Base-by-base conservation (phyloP, 2,888 invertebrate genomes). In the Hetaerina titia region DNA sequence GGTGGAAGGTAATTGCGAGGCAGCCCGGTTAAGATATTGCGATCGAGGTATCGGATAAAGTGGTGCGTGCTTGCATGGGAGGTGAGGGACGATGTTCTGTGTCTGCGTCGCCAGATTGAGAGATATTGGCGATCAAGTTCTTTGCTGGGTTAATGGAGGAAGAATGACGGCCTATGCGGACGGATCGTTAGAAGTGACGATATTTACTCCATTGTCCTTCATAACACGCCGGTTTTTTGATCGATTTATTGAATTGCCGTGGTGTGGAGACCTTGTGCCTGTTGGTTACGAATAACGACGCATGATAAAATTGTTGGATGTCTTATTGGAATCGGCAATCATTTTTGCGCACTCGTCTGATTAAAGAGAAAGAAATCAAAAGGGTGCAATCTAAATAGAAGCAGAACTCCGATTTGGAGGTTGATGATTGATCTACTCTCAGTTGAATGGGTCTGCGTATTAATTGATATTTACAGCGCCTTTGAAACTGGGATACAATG, bases 61-160 rank as follows among this genome's bases (percentile, higher is more conserved):
- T 31, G 81, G 11, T n/a, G 7, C 15, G 13, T 17, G 17, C 81
- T 15, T 31, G 31, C 2, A 31, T 0, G 31, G 69, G 31, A 8
- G 31, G 81, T 31, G 22, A 19, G 22, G 31, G 25, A 31, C 25
- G 25, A 25, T 45, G 4, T 81, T 81, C n/a, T 69, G 69, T n/a
- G 69, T 69, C 22, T 81, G 31, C 81, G 31, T 81, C 81, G 81
- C 31, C 81, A 81, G 81, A 81, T 81, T 81, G 81, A 81, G 31
- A 81, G 81, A 81, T 81, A 81, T 31, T 31, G 81, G 31, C 25
- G 81, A 81, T 25, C 81, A 81, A 25, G 81, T 81, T 13, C 25
- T 81, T 81, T 15, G 31, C 69, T 69, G 69, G 22, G 69, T 17
- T 8, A n/a, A n/a, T 8, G 69, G 69, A 8, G n/a, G n/a, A n/a